Base-by-base conservation (phyloP, 2,113 vertebrate genomes). In the Lycocorax pyrrhopterus region DNA sequence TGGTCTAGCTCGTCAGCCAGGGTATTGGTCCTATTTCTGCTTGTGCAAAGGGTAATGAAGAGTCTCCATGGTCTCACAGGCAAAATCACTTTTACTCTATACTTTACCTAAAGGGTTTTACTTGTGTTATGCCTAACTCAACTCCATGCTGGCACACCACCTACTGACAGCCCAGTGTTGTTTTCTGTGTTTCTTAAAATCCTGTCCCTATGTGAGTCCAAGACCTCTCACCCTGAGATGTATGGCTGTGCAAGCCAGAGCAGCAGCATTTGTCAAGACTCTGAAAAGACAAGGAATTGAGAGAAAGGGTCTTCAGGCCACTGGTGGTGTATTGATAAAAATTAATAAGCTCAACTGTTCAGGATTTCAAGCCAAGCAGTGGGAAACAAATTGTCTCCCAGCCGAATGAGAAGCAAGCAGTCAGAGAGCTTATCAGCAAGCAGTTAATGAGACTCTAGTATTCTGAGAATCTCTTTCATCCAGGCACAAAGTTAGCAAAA, bases 81-180 rank as follows among this genome's bases (percentile, higher is more conserved):
- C 79, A 59, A 67, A 41, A 55, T 39, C 19, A 14, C 25, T 92
- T 92, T 59, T 35, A 37, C n/a, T 88, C 51, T 64, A 49, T 32
- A 7, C 51, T 41, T 76, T 51, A 56, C n/a, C n/a, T 66, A 32
- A 79, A 80, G 51, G n/a, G 46, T 68, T 95, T 89, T 30, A 13
- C 33, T 73, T 21, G 75, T 67, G 46, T 23, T 68, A 6, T 18
- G 51, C 52, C 17, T 78, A n/a, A 29, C 49, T 52, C 69, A 95
- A 14, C 14, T 39, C 69, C 89, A 79, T 33, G 27, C 89, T 95
- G 89, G 62, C 59, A 91, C 88, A 96, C 68, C 87, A 93, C 87
- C 92, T 96, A 71, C 94, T 90, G 94, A 93, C 71, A 86, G 79
- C 82, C 47, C 62, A 59, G 79, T 0, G 0, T 4, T 26, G 47